These are phyloP conservation scores for Dendrophyllia cribrosa DNA, from an alignment of 64 coral and sea anemone species.

Conservation along the genomic window DNA sequence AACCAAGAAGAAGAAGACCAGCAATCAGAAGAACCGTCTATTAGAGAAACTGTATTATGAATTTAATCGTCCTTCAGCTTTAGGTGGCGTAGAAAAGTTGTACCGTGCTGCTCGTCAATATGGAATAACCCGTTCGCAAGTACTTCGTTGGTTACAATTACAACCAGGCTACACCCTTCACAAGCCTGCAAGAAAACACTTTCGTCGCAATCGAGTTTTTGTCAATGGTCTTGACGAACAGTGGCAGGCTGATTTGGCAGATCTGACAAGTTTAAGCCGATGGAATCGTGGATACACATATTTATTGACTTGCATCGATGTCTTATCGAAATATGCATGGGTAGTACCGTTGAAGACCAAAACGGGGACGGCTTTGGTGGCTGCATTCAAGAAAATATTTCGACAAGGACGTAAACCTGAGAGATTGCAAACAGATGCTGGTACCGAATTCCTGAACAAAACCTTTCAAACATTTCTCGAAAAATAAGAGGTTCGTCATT, in stretches of 20 bases:
- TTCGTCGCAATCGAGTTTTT: slow-evolving; percentile 25
- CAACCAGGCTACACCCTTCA: slow-evolving; percentile 32
- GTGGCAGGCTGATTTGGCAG: slow-evolving; percentile 41
- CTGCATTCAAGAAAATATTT: slow-evolving; percentile 43
- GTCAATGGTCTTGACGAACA: slow-evolving; percentile 28
- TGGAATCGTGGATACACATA: slow-evolving; percentile 42
- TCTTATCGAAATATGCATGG: too few relatives aligned
- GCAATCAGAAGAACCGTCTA: too few relatives aligned
- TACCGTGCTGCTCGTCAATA: neutral
- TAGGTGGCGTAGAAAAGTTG: slow-evolving; percentile 24
- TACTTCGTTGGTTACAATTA: neutral
- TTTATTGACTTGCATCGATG: slow-evolving; percentile 3
- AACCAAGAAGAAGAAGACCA: too few relatives aligned
- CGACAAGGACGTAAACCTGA: slow-evolving; percentile 8
- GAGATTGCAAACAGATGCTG: slow-evolving; percentile 24
- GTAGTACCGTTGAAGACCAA: neutral
- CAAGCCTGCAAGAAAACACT: slow-evolving; percentile 3
- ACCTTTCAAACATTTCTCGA: too few relatives aligned
- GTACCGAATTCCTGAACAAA: slow-evolving; percentile 50
- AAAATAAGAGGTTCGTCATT: neutral
- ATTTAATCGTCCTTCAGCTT: too few relatives aligned
- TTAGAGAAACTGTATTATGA: too few relatives aligned
- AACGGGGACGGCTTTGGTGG: neutral
- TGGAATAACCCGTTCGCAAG: slow-evolving; percentile 4
- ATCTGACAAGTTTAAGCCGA: neutral